These are phyloP conservation scores for Gonioctena quinquepunctata DNA, from an alignment of 1,140 invertebrate species.

Conservation along the genomic window DNA sequence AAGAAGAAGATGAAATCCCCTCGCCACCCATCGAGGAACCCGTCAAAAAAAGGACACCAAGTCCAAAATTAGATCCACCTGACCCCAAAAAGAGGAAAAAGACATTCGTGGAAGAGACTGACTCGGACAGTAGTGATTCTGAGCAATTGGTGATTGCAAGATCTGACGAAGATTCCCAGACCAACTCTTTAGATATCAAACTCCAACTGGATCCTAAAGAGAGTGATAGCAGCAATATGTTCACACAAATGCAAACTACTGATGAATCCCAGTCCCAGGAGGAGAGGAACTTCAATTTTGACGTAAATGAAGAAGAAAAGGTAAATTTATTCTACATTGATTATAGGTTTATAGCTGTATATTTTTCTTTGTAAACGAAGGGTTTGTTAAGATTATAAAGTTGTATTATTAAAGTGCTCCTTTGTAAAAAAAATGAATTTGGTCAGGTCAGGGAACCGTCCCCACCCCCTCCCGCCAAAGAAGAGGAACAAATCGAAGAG, in stretches of 20 bases:
- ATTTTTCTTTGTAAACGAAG: too few species aligned
- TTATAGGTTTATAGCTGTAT: too few species aligned
- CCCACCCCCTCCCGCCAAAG: constrained; percentile 4
- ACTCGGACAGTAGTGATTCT: constrained; percentile 72
- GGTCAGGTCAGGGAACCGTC: constrained; percentile 24
- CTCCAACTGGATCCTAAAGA: constrained; percentile 37
- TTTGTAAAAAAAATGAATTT: too few species aligned
- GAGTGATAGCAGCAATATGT: constrained; percentile 41
- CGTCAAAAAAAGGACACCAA: neutral
- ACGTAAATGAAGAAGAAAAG: constrained; percentile 49
- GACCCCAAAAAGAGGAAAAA: constrained; percentile 52
- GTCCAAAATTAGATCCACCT: constrained; percentile 25
- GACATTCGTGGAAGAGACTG: constrained; percentile 53
- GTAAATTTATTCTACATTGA: too few species aligned
- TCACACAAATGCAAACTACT: constrained; percentile 27
- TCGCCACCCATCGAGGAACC: neutral
- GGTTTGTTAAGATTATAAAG: too few species aligned
- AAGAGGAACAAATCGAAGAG: constrained; percentile 18
- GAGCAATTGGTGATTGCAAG: constrained; percentile 66
- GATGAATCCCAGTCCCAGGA: constrained; percentile 44
- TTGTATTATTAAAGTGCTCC: too few species aligned
- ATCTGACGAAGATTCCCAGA: constrained; percentile 51
- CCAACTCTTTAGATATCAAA: constrained; percentile 45
- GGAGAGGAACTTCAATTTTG: constrained; percentile 49
- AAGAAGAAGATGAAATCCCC: constrained; percentile 21